Percentiles rank a stretch among this genome's conserved stretches.
Evolutionary conservation across 2,113 vertebrate species (phyloP).

Genomic region (Hypomesus transpacificus): DNA sequence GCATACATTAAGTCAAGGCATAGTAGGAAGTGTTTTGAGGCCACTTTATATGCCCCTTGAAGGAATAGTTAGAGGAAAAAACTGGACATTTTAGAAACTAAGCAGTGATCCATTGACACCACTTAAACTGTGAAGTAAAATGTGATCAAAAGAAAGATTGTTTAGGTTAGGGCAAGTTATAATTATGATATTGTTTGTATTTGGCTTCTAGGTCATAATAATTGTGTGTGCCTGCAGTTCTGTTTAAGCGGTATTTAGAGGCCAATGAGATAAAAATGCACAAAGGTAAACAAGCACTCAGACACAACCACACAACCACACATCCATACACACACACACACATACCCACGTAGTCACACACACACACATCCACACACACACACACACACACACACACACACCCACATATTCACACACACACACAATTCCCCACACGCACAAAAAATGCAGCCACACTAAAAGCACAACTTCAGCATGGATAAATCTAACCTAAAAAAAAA

Average conservation of each 20-base stretch:
- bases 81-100: too few relatives aligned
- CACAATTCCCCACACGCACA: not conserved
- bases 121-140: too few relatives aligned
- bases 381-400: conserved; percentile 1
- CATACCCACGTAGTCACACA: not conserved
- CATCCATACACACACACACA: not conserved
- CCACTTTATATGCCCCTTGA: too few relatives aligned
- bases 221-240: too few relatives aligned
- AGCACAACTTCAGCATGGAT: not conserved
- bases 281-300: not conserved
- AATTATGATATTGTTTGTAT: too few relatives aligned
- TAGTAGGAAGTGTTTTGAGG: not conserved
- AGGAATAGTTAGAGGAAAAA: too few relatives aligned
- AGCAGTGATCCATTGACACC: too few relatives aligned
- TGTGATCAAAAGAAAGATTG: too few relatives aligned
- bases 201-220: too few relatives aligned
- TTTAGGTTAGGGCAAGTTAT: not conserved
- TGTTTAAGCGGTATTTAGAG: not conserved
- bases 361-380: not conserved
- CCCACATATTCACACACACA: not conserved
- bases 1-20: not conserved
- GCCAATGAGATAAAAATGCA: not conserved
- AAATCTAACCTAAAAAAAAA: not conserved
- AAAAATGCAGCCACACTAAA: not conserved
- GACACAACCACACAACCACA: not conserved